Evolutionary conservation across 1,140 invertebrate genomes (phyloP).

Genomic region (Brachionus koreanus): DNA sequence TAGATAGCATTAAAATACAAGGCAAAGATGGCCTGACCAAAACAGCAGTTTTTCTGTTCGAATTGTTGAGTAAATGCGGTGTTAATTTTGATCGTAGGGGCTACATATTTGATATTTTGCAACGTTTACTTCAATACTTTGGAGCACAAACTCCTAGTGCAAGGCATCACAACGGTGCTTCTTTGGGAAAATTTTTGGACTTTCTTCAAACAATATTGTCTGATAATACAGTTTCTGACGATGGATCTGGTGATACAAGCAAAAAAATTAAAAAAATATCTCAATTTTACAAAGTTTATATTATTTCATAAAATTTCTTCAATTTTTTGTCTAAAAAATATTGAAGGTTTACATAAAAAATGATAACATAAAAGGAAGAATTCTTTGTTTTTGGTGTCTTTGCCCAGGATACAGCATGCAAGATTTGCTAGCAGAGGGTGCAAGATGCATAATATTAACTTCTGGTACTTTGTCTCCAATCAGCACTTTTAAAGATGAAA

Average conservation of each 20-base stretch:
- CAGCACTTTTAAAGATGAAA: slow-evolving; percentile 70
- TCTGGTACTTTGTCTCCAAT: slow-evolving; percentile 76
- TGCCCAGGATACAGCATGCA: slow-evolving; percentile 82
- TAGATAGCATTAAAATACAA: slow-evolving; percentile 20
- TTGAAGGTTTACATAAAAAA: slow-evolving; percentile 33
- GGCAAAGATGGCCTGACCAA: slow-evolving; percentile 34
- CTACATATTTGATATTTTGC: slow-evolving; percentile 24
- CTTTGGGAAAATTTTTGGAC: slow-evolving; percentile 32
- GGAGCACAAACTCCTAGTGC: slow-evolving; percentile 27
- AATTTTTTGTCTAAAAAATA: too few relatives aligned
- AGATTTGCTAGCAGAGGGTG: slow-evolving; percentile 71
- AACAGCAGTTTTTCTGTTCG: slow-evolving; percentile 12
- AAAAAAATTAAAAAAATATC: slow-evolving; percentile 41
- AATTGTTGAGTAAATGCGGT: slow-evolving; percentile 12
- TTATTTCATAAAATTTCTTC: too few relatives aligned
- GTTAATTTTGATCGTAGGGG: slow-evolving; percentile 9
- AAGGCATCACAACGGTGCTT: slow-evolving; percentile 35
- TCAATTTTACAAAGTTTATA: slow-evolving; percentile 43
- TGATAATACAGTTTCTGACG: slow-evolving; percentile 12
- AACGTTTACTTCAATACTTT: slow-evolving; percentile 37
- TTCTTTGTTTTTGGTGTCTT: slow-evolving; percentile 92
- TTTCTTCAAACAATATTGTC: slow-evolving; percentile 31
- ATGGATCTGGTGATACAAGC: slow-evolving; percentile 11
- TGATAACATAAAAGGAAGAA: slow-evolving; percentile 22
- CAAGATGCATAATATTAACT: slow-evolving; percentile 69